Evolutionary conservation across 2,797 vertebrate species (phyloP).

Genomic region (Enteromius viviparus): DNA sequence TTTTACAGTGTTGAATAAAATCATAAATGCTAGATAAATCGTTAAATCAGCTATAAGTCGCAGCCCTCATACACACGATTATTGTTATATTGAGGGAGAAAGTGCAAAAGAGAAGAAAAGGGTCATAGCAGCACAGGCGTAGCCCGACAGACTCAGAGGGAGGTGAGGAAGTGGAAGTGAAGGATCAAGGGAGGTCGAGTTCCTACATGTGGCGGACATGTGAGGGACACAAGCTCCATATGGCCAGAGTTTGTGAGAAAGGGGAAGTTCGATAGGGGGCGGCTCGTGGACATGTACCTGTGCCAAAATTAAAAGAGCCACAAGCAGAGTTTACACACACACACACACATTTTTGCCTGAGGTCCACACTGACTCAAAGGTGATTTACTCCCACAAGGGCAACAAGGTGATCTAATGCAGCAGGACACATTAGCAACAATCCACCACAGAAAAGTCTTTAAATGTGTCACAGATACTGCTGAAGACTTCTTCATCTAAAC

Average conservation of each 20-base stretch:
- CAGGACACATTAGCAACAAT: conserved; percentile 23
- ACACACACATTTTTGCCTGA: neutral
- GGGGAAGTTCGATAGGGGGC: conserved; percentile 37
- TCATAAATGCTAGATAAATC: neutral
- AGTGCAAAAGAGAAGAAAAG: neutral
- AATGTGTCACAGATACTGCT: conserved; percentile 5
- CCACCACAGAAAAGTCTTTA: conserved; percentile 16
- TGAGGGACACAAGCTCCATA: conserved; percentile 63
- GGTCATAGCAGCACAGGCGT: neutral
- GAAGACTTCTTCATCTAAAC: conserved; percentile 18
- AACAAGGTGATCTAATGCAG: conserved; percentile 36
- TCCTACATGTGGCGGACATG: conserved; percentile 56
- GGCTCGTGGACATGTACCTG: conserved; percentile 51
- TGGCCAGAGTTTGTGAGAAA: conserved; percentile 54
- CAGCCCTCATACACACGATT: neutral
- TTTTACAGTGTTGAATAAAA: neutral
- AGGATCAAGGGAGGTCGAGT: conserved; percentile 64
- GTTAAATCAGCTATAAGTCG: neutral
- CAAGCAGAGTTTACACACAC: conserved; percentile 30
- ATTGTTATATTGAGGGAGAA: neutral
- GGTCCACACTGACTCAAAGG: neutral
- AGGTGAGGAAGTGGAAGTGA: conserved; percentile 50
- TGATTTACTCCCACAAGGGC: conserved; percentile 30
- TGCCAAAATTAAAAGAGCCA: conserved; percentile 49
- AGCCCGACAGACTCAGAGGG: conserved; percentile 35